A percentile compares a stretch with the other conserved stretches of the same genome.
Conservation (phyloP, 2,113 vertebrate genomes). For the Dendrocopos noguchii region DNA sequence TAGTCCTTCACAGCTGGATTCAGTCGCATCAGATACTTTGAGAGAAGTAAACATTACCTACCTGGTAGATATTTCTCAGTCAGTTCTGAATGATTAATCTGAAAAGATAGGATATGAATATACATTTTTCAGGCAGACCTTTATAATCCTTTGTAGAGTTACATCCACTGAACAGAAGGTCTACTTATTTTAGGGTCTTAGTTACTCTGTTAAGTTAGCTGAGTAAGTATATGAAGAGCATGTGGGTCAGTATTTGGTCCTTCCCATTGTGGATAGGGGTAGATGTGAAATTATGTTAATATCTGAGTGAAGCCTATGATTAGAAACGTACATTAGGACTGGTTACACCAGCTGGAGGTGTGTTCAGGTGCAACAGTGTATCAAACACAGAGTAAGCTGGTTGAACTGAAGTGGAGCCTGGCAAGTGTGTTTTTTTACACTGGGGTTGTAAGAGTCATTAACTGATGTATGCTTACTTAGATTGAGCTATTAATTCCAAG, state of each 20-base stretch:
- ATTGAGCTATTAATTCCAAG: background rate
- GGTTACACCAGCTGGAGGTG: background rate
- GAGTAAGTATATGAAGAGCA: background rate
- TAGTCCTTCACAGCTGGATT: background rate
- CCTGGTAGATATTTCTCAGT: background rate
- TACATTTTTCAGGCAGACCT: background rate
- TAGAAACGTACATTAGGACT: background rate
- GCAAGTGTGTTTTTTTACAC: background rate
- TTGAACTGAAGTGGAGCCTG: background rate
- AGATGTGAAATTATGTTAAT: background rate
- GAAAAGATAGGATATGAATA: background rate
- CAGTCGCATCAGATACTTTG: background rate
- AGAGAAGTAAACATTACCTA: background rate
- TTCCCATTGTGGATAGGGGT: background rate
- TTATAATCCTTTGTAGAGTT: background rate
- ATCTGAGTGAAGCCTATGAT: background rate
- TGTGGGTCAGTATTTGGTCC: background rate
- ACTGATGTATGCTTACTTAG: background rate
- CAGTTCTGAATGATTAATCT: background rate
- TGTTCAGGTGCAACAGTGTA: rapidly evolving
- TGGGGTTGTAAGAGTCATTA: background rate
- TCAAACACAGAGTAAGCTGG: background rate
- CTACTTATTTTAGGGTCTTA: background rate
- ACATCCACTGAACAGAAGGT: background rate
- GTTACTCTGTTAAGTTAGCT: background rate